These are phyloP conservation scores for Ricordea florida DNA, from an alignment of 92 coral and sea anemone species.

Conservation along the genomic window DNA sequence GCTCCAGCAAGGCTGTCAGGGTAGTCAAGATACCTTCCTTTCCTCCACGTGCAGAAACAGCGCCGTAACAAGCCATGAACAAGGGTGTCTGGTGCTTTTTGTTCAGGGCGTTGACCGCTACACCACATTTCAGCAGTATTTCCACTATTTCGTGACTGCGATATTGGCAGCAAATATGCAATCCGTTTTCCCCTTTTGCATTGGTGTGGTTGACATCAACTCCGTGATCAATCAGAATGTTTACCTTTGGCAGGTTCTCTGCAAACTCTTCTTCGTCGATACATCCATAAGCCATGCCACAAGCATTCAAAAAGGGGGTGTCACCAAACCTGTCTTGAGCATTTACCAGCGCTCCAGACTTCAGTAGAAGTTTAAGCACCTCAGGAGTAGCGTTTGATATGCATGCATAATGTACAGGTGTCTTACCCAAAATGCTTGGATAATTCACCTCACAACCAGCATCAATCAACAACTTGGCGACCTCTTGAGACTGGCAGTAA, in stretches of 20 bases:
- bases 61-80: constrained; percentile 17
- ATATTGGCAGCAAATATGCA: constrained; percentile 30
- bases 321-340: constrained; percentile 44
- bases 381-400: constrained; percentile 27
- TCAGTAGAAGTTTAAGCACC: constrained; percentile 17
- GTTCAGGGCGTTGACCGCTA: constrained; percentile 19
- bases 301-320: constrained; percentile 48
- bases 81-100: constrained; percentile 43
- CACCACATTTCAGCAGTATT: constrained; percentile 42
- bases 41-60: background rate
- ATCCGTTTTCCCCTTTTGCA: constrained; percentile 26
- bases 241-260: constrained; percentile 18
- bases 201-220: constrained; percentile 36
- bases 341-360: constrained; percentile 42
- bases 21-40: background rate
- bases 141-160: constrained; percentile 31
- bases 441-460: constrained; percentile 54
- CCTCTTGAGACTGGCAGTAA: constrained; percentile 26
- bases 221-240: constrained; percentile 12
- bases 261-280: constrained; percentile 38
- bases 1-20: constrained; percentile 3
- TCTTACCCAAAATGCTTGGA: constrained; percentile 32
- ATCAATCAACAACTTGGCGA: constrained; percentile 17
- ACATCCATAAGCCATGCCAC: constrained; percentile 45
- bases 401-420: constrained; percentile 43